phyloP scores from a whole-genome alignment of 2,888 invertebrate genomes.

The Drosophila nigricruria region DNA sequence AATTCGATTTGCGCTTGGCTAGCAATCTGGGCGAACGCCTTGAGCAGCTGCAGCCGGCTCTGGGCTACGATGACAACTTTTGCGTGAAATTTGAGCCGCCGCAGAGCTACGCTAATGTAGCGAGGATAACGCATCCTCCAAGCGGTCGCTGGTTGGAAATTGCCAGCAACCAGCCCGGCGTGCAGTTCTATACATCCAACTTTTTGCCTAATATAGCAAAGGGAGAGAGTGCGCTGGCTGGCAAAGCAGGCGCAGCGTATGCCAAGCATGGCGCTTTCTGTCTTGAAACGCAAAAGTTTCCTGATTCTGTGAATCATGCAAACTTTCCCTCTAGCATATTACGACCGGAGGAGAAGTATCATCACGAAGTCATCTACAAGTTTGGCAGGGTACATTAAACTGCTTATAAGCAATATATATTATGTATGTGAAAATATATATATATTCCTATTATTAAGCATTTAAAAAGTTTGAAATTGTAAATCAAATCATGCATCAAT shows the following conservation, averaged over 20 bases:
- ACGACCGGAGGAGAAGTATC: conserved; percentile 90
- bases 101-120: conserved; percentile 86
- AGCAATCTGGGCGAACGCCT: conserved; percentile 89
- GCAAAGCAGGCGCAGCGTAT: conserved; percentile 90
- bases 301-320: conserved; percentile 94
- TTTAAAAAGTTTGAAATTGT: not conserved
- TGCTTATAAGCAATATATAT: conserved; percentile 6
- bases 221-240: conserved; percentile 86
- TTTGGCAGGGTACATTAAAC: conserved; percentile 87
- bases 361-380: conserved; percentile 90
- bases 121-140: conserved; percentile 89
- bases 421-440: not conserved
- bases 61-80: conserved; percentile 94
- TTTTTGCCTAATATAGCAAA: conserved; percentile 88
- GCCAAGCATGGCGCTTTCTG: conserved; percentile 93
- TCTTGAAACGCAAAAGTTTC: conserved; percentile 96
- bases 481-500: not conserved
- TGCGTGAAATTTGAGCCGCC: conserved; percentile 86
- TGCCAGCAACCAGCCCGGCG: conserved; percentile 94
- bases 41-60: conserved; percentile 88
- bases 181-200: conserved; percentile 96
- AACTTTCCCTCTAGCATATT: conserved; percentile 91
- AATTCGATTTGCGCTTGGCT: conserved; percentile 90
- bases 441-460: not conserved
- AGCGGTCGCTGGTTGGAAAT: conserved; percentile 92